Base-by-base conservation (phyloP, 2,888 invertebrate species). In the Eudemis profundana region DNA sequence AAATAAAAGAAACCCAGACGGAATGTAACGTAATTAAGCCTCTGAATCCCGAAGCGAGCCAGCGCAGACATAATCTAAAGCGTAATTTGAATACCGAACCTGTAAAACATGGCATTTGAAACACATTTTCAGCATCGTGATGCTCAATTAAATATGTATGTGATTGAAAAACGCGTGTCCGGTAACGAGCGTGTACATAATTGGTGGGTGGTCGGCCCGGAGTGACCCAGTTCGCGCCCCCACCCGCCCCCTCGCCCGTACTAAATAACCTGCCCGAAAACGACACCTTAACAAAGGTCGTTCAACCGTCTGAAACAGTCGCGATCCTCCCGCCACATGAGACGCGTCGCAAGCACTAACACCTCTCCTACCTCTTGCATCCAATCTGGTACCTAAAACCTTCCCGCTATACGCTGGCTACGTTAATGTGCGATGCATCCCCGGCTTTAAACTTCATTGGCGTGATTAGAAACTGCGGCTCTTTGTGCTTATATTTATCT, bases 111-210 rank as follows among this genome's bases (percentile, higher is more conserved):
- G 84, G 84, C 81, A 83, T 84, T 85, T 83, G 84, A 85, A 87
- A 90, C 83, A 90, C 83, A 90, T 89, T 91, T 90, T 85, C 87
- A 87, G 90, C 85, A 84, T 86, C 84, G 86, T 86, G 90, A 89
- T 89, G 90, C 89, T 90, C 92, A 92, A 92, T 92, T 92, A 92
- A 92, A 91, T 92, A 92, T 91, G 92, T 90, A 92, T 92, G 90
- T 90, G 92, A 92, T 92, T 90, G 92, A 92, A 92, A 92, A 92
- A 92, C 92, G 92, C 91, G 91, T 91, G 92, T 91, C 92, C 91
- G 89, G 90, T 91, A 92, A 91, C 92, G 90, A 91, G 90, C 90
- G 90, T 90, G 92, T 94, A 90, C 86, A 87, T 92, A 91, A 92
- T 92, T 92, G 91, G 90, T 87, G 86, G 91, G 91, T 79, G 82